A percentile compares a stretch with the other conserved stretches of the same genome.
Evolutionary conservation across 2,797 vertebrate species (phyloP).

Genomic region (Aldrovandia affinis): DNA sequence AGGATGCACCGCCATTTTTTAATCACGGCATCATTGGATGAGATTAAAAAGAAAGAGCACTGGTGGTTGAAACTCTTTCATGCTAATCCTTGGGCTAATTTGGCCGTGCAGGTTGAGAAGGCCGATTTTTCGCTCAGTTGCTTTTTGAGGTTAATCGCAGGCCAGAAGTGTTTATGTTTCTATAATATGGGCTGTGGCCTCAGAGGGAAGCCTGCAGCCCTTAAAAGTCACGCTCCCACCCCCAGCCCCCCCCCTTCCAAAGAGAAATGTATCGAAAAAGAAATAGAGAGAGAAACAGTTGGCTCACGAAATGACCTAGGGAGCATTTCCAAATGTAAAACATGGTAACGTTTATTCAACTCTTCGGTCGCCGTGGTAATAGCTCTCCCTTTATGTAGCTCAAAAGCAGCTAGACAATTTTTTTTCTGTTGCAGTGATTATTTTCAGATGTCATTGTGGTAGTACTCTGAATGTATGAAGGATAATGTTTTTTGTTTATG

Average conservation of each 20-base stretch:
- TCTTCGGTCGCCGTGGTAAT: neutral
- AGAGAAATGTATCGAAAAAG: neutral
- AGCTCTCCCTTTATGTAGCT: constrained; percentile 1
- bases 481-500: neutral
- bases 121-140: neutral
- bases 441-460: constrained; percentile 18
- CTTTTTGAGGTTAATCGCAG: constrained; percentile 8
- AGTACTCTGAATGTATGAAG: neutral
- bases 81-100: constrained; percentile 2
- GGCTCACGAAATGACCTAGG: neutral
- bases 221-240: neutral
- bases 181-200: constrained; percentile 3
- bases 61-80: neutral
- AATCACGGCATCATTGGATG: neutral
- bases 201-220: neutral
- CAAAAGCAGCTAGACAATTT: neutral
- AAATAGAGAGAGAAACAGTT: neutral
- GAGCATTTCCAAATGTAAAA: neutral
- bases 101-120: neutral
- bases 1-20: neutral
- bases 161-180: constrained; percentile 20
- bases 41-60: neutral
- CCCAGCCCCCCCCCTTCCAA: neutral
- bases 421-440: neutral
- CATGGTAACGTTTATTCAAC: constrained; percentile 1